Evolutionary conservation across 64 coral and sea anemone species (phyloP).

Genomic region (Stichodactyla helianthus): DNA sequence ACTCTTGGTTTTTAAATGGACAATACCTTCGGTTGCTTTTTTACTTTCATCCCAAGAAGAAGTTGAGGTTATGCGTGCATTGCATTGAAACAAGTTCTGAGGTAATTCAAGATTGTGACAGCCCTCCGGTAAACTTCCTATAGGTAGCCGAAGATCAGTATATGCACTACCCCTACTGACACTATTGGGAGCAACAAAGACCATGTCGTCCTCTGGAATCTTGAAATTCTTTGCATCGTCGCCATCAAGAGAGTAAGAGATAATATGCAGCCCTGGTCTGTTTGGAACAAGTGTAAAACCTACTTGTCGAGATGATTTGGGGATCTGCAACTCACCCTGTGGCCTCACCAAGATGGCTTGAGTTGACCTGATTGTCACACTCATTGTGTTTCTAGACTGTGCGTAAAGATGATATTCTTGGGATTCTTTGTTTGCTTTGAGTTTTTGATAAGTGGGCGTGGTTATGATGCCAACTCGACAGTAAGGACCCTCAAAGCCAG

Average conservation of each 20-base stretch:
- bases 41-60: slow-evolving; percentile 16
- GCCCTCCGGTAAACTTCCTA: slow-evolving; percentile 33
- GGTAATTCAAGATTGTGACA: slow-evolving; percentile 29
- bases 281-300: slow-evolving; percentile 29
- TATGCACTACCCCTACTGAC: slow-evolving; percentile 21
- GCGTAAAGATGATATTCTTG: not conserved
- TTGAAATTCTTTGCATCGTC: slow-evolving; percentile 18
- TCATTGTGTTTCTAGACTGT: not conserved
- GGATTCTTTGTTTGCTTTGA: not conserved
- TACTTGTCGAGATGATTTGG: not conserved
- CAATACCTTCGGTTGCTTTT: slow-evolving; percentile 29
- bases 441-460: slow-evolving; percentile 22
- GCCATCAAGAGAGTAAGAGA: slow-evolving; percentile 39
- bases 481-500: slow-evolving; percentile 15
- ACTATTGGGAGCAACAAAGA: slow-evolving; percentile 3
- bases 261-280: slow-evolving; percentile 27
- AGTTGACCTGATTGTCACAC: not conserved
- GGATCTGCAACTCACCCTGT: not conserved
- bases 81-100: not conserved
- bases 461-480: slow-evolving; percentile 20
- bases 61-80: slow-evolving; percentile 28
- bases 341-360: not conserved
- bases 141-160: not conserved
- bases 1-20: slow-evolving; percentile 16
- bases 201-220: slow-evolving; percentile 12